A percentile compares a stretch with the other conserved stretches of the same genome.
Conservation (phyloP, 2,888 invertebrate genomes). For the Tachina grossa region DNA sequence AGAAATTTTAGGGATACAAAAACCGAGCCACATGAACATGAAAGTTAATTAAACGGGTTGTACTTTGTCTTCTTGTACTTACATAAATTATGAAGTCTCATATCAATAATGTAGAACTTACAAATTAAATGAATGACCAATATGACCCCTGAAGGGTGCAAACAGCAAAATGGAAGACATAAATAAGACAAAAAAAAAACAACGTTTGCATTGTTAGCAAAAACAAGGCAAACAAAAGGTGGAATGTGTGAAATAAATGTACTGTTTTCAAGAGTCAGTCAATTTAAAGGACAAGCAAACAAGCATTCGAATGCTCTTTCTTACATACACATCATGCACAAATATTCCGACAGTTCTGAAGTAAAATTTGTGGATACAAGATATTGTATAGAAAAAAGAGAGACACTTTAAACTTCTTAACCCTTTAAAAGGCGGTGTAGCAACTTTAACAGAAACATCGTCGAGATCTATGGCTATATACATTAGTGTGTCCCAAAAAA, state of each 20-base stretch:
- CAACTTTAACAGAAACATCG: background rate
- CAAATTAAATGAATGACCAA: background rate
- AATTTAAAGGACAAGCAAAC: slow-evolving; percentile 61
- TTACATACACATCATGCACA: background rate
- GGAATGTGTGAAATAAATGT: slow-evolving; percentile 68
- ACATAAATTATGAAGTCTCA: too few species aligned
- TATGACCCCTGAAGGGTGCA: background rate
- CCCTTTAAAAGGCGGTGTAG: background rate
- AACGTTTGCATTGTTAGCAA: slow-evolving; percentile 61
- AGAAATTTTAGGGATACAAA: too few species aligned
- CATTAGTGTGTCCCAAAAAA: too few species aligned
- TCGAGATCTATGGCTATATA: too few species aligned
- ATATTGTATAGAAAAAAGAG: background rate
- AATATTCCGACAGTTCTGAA: background rate
- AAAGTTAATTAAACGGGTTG: too few species aligned
- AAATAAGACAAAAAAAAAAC: slow-evolving; percentile 38
- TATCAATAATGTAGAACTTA: background rate
- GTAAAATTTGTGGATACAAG: background rate
- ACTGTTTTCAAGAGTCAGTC: slow-evolving; percentile 60
- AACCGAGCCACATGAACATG: too few species aligned
- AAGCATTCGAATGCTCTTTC: slow-evolving; percentile 47
- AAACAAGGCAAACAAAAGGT: slow-evolving; percentile 58
- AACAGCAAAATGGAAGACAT: slow-evolving; percentile 9
- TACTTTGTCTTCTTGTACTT: too few species aligned
- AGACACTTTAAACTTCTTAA: background rate